Percentiles rank a stretch among this genome's conserved stretches.
These are phyloP conservation scores for Callocephalon fimbriatum DNA, from an alignment of 2,113 vertebrate species.

Conservation along the genomic window DNA sequence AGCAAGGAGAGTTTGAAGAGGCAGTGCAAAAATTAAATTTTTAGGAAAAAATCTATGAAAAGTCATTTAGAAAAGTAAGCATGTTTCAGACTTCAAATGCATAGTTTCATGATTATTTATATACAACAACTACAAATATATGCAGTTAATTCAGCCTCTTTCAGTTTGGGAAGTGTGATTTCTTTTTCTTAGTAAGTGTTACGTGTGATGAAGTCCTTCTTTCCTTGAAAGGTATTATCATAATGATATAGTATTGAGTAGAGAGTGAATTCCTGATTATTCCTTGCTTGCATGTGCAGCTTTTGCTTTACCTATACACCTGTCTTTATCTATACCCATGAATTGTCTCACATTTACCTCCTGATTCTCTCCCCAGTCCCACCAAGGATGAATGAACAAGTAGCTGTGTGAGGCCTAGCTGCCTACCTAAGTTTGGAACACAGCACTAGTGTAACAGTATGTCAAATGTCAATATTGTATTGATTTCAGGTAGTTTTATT, in stretches of 20 bases:
- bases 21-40: background rate
- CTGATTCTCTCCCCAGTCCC: background rate
- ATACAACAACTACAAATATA: background rate
- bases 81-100: background rate
- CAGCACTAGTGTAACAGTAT: background rate
- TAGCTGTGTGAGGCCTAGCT: background rate
- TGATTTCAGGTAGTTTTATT: background rate
- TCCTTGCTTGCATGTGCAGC: background rate
- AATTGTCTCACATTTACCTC: background rate
- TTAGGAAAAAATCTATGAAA: background rate
- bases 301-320: background rate
- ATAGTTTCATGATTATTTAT: background rate
- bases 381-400: accelerated
- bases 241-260: background rate
- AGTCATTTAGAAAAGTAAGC: background rate
- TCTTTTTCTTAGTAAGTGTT: background rate
- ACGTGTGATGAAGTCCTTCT: background rate
- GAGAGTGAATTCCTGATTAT: background rate
- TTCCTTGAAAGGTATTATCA: background rate
- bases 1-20: background rate
- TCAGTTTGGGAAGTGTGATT: background rate
- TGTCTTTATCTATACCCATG: background rate
- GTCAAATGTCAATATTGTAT: background rate
- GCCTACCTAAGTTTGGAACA: background rate
- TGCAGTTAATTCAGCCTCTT: background rate